A percentile compares a stretch with the other conserved stretches of the same genome.
Conservation (phyloP, 2,888 invertebrate species). For the Melieria picta region DNA sequence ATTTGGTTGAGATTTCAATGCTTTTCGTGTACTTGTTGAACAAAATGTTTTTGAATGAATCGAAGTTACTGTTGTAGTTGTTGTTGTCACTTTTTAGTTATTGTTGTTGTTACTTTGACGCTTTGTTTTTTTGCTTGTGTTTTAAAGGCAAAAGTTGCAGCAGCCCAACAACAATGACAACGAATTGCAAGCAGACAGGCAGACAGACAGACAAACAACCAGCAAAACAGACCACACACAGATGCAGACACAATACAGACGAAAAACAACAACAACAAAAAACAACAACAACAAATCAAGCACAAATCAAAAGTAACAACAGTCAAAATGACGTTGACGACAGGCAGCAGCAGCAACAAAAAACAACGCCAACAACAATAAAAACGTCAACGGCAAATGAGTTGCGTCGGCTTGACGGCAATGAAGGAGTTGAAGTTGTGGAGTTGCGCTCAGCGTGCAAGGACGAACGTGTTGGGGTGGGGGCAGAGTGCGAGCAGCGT, state of each 20-base stretch:
- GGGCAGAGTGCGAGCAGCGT: no score
- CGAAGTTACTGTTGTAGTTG: no score
- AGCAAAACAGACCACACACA: no score
- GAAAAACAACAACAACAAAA: no score
- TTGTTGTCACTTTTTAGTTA: no score
- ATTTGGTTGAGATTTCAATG: slow-evolving; percentile 14
- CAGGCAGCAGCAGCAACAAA: not conserved
- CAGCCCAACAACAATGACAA: not conserved
- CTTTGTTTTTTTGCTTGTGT: not conserved
- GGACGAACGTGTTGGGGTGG: not conserved
- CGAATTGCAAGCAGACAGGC: not conserved
- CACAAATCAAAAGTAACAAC: no score
- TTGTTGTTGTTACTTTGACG: no score
- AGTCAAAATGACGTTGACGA: not conserved
- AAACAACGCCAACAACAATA: not conserved
- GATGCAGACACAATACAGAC: no score
- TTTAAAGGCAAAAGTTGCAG: not conserved
- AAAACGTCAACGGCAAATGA: not conserved
- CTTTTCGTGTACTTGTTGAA: slow-evolving; percentile 18
- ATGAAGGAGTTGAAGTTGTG: not conserved
- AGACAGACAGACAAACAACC: no score
- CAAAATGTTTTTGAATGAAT: not conserved
- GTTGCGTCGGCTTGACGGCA: not conserved
- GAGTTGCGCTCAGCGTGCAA: not conserved
- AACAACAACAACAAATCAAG: no score